A percentile compares a stretch with the other conserved stretches of the same genome.
These are phyloP conservation scores for Xyrauchen texanus DNA, from an alignment of 2,113 vertebrate species.

Conservation along the genomic window DNA sequence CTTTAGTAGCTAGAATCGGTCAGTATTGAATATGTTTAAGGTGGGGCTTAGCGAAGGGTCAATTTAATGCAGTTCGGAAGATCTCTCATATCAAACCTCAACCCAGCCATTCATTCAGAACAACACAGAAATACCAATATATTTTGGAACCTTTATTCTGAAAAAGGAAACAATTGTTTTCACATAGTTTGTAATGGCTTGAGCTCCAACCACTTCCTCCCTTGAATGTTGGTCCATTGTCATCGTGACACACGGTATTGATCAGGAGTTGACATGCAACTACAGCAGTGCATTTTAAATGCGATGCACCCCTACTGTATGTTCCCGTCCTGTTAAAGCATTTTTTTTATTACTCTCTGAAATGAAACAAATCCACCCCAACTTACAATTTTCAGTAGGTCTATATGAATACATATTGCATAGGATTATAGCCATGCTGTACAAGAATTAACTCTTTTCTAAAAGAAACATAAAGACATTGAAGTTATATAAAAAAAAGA, in stretches of 20 bases:
- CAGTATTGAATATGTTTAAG: background rate
- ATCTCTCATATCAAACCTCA: background rate
- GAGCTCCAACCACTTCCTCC: conserved; percentile 72
- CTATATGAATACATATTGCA: conserved; percentile 92
- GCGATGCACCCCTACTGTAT: conserved; percentile 81
- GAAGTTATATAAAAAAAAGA: conserved; percentile 75
- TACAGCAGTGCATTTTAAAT: conserved; percentile 81
- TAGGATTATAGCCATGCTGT: conserved; percentile 98
- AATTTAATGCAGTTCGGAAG: background rate
- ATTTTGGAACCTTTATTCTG: conserved; percentile 46
- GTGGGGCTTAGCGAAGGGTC: background rate
- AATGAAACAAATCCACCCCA: conserved; percentile 71
- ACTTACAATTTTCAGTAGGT: conserved; percentile 84
- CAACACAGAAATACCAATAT: background rate
- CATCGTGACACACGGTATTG: conserved; percentile 83
- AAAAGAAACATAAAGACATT: conserved; percentile 72
- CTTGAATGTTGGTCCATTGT: conserved; percentile 76
- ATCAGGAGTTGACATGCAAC: conserved; percentile 90
- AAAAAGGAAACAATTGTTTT: conserved; percentile 74
- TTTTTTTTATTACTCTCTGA: conserved; percentile 64
- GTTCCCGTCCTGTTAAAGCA: conserved; percentile 82
- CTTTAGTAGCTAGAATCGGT: too few species aligned
- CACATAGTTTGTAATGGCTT: conserved; percentile 88
- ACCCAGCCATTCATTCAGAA: background rate
- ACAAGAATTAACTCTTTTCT: conserved; percentile 68